Base-by-base conservation (phyloP, 2,113 vertebrate genomes). In the Abramis brama region DNA sequence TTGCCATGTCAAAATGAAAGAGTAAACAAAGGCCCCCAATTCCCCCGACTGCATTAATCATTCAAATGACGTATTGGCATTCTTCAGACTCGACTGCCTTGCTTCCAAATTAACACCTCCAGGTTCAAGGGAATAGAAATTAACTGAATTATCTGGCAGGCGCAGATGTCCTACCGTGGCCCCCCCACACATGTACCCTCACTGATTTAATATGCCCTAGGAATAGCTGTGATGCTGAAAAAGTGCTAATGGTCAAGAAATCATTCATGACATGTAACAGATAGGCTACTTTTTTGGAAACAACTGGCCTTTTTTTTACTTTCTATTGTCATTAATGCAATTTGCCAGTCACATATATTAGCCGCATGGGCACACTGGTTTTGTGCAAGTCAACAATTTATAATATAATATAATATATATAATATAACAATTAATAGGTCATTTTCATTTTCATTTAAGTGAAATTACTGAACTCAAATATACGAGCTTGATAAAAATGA, bases 81-180 rank as follows among this genome's bases (percentile, higher is more conserved):
- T 96, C 96, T 96, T 96, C 93, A 96, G 95, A 94, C 96, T 97
- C 94, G 95, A 95, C 95, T 96, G 96, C 96, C 96, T 94, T 94
- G 94, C 95, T 96, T 97, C 96, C 96, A 97, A 97, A 97, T 97
- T 96, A 97, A 97, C 96, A 97, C 96, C 96, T 96, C 96, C 95
- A 96, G 96, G 95, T 97, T 97, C 96, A 96, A 95, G 96, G 96
- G 96, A 97, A 96, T 96, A 96, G 96, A 97, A 97, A 97, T 96
- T 96, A 96, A 97, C 95, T 95, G 95, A 97, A 97, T 96, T 96
- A 97, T 97, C 96, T 97, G 96, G 95, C 96, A 97, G 96, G 93
- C 95, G 96, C 96, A 97, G 96, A 97, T 96, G 96, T 96, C 96
- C 95, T 95, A 94, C 94, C 90, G 91, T 94, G 93, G 92, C 95